Conservation (phyloP, 2,113 vertebrate genomes). For the Scomber colias region DNA sequence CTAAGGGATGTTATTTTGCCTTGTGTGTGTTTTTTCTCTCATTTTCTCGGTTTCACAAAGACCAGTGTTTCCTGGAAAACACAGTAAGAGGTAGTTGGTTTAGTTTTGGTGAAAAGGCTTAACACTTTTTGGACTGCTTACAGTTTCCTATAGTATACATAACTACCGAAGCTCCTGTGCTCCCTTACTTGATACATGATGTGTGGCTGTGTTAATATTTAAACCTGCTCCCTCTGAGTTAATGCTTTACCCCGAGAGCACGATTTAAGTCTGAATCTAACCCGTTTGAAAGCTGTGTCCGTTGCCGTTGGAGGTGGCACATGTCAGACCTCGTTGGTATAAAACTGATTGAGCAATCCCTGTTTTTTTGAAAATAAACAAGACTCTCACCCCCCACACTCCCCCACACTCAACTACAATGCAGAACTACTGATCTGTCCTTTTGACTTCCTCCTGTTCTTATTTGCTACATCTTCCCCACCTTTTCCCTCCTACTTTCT, state of each 20-base stretch:
- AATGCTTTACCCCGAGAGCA: conserved; percentile 80
- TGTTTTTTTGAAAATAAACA: conserved; percentile 15
- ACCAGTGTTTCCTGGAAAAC: conserved; percentile 90
- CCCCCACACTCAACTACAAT: background rate
- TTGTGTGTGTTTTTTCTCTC: conserved; percentile 77
- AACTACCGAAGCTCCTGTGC: conserved; percentile 54
- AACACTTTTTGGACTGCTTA: conserved; percentile 3
- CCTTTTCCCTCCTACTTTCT: conserved; percentile 17
- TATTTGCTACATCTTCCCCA: conserved; percentile 37
- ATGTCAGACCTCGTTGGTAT: conserved; percentile 1
- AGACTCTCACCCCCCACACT: background rate
- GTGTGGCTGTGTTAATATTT: conserved; percentile 82
- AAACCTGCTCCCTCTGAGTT: conserved; percentile 78
- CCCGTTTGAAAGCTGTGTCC: conserved; percentile 16
- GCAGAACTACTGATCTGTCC: conserved; percentile 12
- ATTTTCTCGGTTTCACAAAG: conserved; percentile 78
- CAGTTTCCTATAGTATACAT: conserved; percentile 50
- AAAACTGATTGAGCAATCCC: background rate
- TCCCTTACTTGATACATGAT: conserved; percentile 68
- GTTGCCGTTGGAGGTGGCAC: background rate
- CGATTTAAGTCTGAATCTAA: conserved; percentile 18
- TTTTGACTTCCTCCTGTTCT: background rate
- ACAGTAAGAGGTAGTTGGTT: conserved; percentile 65
- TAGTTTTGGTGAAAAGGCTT: conserved; percentile 35
- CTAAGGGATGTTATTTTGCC: conserved; percentile 88